Base-by-base conservation (phyloP, 1,140 invertebrate species). In the Lordiphosa mommai region DNA sequence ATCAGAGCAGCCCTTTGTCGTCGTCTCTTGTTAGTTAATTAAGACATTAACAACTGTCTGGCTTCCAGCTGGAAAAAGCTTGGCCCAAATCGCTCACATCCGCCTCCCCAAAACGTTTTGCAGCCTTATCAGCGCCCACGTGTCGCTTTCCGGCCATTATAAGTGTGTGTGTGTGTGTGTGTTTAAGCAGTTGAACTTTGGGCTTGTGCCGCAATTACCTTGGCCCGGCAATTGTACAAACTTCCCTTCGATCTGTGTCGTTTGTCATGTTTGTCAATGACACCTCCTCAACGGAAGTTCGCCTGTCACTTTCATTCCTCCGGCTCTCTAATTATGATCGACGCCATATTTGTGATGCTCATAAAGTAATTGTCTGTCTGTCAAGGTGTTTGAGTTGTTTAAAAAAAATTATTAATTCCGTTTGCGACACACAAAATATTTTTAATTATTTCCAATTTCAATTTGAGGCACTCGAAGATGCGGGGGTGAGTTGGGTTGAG, bases 61-160 rank as follows among this genome's bases (percentile, higher is more conserved):
- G 57, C 56, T 72, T 56, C 63, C 57, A 29, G 58, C 56, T 61
- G 53, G 49, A 61, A 68, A 50, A 64, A 61, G 52, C 38, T 43
- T 12, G 47, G 23, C 43, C 60, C 52, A 86, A 86, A 86, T 86
- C 76, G 46, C 59, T 72, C 64, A 86, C 69, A 86, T 86, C 82
- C 82, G 82, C 72, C 55, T 44, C 37, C 44, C 56, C 51, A 46
- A 47, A 47, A 27, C 17, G 29, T 38, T 41, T 52, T 44, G 51
- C 20, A 43, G 51, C 29, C 61, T 80, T 80, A 80, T 80, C 76
- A 82, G 67, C 71, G 72, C 77, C 76, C 76, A 80, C 76, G 76
- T 84, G 76, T 80, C 72, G 63, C 63, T 72, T 80, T 80, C 76
- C 76, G 76, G 77, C 77, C 71, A 80, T 80, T 80, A 80, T 57